A percentile compares a stretch with the other conserved stretches of the same genome.
Conservation (phyloP, 2,113 vertebrate species). For the Bos javanicus region DNA sequence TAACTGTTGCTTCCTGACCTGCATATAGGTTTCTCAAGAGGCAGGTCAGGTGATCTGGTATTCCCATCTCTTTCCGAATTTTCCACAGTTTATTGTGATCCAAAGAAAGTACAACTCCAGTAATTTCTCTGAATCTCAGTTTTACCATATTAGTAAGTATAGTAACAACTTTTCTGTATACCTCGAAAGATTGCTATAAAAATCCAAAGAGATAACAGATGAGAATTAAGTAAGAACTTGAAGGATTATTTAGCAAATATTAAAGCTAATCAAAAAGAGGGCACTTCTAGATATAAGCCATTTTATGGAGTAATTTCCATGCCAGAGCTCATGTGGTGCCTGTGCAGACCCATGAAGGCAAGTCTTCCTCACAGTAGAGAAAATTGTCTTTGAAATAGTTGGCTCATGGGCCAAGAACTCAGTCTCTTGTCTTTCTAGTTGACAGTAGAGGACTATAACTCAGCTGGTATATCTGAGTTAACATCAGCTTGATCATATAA, state of each 20-base stretch:
- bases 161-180: neutral
- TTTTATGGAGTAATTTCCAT: neutral
- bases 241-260: conserved; percentile 10
- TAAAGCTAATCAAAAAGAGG: neutral
- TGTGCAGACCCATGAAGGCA: neutral
- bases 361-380: neutral
- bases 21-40: too few relatives aligned
- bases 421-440: neutral
- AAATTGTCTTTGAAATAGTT: neutral
- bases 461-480: neutral
- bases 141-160: neutral
- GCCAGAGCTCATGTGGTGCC: neutral
- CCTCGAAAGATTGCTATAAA: neutral
- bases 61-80: too few relatives aligned
- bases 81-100: too few relatives aligned
- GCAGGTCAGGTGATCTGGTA: too few relatives aligned
- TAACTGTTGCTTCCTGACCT: too few relatives aligned
- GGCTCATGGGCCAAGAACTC: neutral
- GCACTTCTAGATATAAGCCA: neutral
- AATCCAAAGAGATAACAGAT: neutral
- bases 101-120: neutral
- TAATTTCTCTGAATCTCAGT: neutral
- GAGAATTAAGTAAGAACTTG: neutral
- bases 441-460: neutral
- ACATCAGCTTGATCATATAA: neutral